Percentiles rank a stretch among this genome's conserved stretches.
phyloP scores from a whole-genome alignment of 2,113 vertebrate species.

The Arizona elegans region DNA sequence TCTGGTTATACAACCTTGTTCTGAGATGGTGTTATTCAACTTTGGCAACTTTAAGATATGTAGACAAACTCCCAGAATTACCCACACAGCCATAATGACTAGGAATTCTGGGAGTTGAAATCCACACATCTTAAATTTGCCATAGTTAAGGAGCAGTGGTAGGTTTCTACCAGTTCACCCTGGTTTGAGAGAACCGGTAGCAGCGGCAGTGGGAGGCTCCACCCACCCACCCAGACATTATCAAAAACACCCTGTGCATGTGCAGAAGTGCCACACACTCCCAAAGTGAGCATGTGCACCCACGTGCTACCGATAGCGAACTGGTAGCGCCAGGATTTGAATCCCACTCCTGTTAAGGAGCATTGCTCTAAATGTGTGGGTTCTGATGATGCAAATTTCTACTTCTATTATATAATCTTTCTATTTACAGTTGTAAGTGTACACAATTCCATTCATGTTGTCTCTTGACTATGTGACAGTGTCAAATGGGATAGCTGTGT shows the following conservation, averaged over 20 bases:
- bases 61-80: background rate
- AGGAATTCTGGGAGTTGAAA: background rate
- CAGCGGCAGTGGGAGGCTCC: no score
- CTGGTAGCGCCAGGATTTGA: no score
- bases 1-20: background rate
- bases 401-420: background rate
- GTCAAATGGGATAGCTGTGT: background rate
- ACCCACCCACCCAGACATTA: no score
- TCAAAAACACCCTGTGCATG: no score
- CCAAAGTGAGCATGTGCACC: no score
- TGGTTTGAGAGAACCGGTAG: no score
- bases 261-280: no score
- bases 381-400: background rate
- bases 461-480: background rate
- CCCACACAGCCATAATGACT: background rate
- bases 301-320: no score
- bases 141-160: background rate
- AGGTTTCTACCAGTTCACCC: no score
- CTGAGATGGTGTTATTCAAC: background rate
- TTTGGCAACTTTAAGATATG: background rate
- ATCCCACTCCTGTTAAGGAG: background rate
- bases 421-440: background rate
- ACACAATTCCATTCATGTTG: background rate
- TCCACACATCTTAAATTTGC: background rate
- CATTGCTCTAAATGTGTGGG: background rate